Base-by-base conservation (phyloP, 2,113 vertebrate genomes). In the Sylvia atricapilla region DNA sequence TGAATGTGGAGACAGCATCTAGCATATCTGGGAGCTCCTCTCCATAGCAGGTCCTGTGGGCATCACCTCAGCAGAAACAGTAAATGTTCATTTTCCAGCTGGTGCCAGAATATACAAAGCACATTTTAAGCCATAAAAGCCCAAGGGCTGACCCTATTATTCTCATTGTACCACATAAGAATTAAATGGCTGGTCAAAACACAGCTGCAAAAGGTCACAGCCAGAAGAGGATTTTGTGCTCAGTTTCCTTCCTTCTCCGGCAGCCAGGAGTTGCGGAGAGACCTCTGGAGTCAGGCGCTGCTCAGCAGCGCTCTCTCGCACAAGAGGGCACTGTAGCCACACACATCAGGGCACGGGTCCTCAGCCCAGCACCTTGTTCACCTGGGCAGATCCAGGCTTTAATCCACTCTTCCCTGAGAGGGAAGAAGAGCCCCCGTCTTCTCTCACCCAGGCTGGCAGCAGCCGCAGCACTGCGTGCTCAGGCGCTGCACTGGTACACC, bases 251-350 rank as follows among this genome's bases (percentile, higher is more conserved):
- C 62, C 37, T 56, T 15, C 67, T 9, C 55, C 2, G n/a, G 31
- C 25, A 59, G 59, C 11, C 70, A 4, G 46, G 35, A 4, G 58
- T 0, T 37, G 22, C 0, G 60, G 33, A 10, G 19, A 27, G 13
- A 21, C 13, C 68, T 75, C 67, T 23, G 13, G 23, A 10, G 12
- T 1, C 21, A 16, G 80, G 18, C 4, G 5, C 43, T 7, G 43
- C 6, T 67, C 5, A 1, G 8, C 66, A 7, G 66, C n/a, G 6
- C 64, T 62, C 43, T 2, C 43, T 52, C n/a, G 37, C 97, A 74
- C 95, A 47, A 97, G 96, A 93, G 96, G 97, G 97, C 97, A 94
- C 86, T 95, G 75, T 1, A 88, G 62, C 20, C 76, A 7, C 86
- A 4, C 69, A 2, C 68, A 94, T 33, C 56, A 7, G 37, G 37